Conservation (phyloP, 2,797 vertebrate species). For the Neosalanx taihuensis region DNA sequence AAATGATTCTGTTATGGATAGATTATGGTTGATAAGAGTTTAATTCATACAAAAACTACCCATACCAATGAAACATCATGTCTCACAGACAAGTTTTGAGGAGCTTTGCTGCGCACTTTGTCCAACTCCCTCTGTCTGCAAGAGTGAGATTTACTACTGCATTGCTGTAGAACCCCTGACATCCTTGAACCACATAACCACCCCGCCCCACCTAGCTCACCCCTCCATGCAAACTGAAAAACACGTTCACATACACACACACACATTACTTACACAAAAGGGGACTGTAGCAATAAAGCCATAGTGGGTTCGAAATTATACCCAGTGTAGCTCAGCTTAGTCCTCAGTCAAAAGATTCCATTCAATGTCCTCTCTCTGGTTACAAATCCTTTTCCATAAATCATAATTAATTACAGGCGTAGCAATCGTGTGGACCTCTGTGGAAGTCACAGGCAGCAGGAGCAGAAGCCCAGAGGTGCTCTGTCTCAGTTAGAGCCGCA, state of each 20-base stretch:
- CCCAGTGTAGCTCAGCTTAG: conserved; percentile 42
- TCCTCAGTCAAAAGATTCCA: conserved; percentile 20
- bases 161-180: conserved; percentile 38
- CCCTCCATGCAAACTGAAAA: no score
- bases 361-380: conserved; percentile 42
- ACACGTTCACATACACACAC: no score
- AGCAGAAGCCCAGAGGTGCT: conserved; percentile 48
- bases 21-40: no score
- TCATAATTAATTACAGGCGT: conserved; percentile 71
- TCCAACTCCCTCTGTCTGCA: conserved; percentile 24
- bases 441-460: conserved; percentile 55
- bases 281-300: conserved; percentile 17
- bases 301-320: conserved; percentile 44
- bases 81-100: not conserved
- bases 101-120: not conserved
- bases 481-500: conserved; percentile 61
- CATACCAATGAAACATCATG: no score
- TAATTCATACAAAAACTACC: no score
- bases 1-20: no score
- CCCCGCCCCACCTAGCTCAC: no score
- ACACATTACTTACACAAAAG: conserved; percentile 37
- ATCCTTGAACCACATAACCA: conserved; percentile 4
- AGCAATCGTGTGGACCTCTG: conserved; percentile 60
- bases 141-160: conserved; percentile 29
- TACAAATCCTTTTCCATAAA: conserved; percentile 45